Evolutionary conservation across 53 echinoderm and acorn worm species (phyloP).

Genomic region (Crossaster papposus): DNA sequence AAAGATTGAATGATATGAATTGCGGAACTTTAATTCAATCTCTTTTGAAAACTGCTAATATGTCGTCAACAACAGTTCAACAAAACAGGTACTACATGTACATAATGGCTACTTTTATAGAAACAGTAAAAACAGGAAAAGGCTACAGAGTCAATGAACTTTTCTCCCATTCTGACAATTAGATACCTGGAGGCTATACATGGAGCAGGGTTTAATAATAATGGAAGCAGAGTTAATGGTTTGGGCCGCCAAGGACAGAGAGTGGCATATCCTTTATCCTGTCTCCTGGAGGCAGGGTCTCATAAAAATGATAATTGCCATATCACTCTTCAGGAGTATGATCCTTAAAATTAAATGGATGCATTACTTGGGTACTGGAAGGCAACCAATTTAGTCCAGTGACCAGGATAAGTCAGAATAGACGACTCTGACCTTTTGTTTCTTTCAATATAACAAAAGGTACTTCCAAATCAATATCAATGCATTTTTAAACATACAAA

Average conservation of each 20-base stretch:
- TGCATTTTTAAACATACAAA: background rate
- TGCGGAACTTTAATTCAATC: background rate
- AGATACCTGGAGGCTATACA: conserved; percentile 13
- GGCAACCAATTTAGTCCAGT: background rate
- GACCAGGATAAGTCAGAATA: background rate
- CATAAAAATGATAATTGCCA: conserved; percentile 41
- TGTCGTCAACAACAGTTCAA: too few relatives aligned
- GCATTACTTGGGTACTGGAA: too few relatives aligned
- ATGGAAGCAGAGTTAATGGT: conserved; percentile 29
- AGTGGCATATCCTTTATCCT: background rate
- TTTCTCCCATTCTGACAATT: conserved; percentile 13
- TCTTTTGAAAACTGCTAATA: background rate
- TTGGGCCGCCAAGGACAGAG: conserved; percentile 19
- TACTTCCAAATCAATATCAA: background rate
- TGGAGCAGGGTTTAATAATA: conserved; percentile 34
- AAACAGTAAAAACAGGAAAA: background rate
- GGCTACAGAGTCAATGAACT: conserved; percentile 46
- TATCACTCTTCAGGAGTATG: background rate
- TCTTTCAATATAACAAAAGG: too few relatives aligned
- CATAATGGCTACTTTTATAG: background rate
- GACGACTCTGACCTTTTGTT: too few relatives aligned
- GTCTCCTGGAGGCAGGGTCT: conserved; percentile 1
- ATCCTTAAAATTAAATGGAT: conserved; percentile 35
- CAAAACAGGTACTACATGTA: background rate
- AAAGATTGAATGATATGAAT: background rate